These are phyloP conservation scores for Terebella lapidaria DNA, from an alignment of 2,888 invertebrate species.

Conservation along the genomic window DNA sequence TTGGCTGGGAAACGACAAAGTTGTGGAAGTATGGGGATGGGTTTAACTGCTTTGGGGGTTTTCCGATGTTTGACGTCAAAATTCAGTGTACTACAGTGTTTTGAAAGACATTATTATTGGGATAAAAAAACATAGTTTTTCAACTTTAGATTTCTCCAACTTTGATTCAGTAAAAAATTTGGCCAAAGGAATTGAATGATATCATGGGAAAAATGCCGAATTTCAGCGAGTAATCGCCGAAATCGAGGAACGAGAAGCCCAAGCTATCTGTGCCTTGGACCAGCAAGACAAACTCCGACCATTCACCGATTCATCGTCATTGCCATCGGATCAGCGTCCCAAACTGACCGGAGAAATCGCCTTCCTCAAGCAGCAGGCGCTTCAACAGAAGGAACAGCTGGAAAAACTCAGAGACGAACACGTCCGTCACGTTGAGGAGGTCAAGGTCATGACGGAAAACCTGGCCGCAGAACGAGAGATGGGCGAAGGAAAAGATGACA, in stretches of 20 bases:
- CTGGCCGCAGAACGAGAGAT: slow-evolving; percentile 36
- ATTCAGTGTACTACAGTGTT: no score
- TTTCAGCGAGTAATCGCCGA: background rate
- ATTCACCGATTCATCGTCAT: no score
- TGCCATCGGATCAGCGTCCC: background rate
- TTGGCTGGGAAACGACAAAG: no score
- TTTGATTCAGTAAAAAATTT: no score
- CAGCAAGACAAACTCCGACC: background rate
- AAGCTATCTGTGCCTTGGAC: background rate
- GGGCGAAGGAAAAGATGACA: slow-evolving; percentile 27
- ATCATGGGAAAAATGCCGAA: no score
- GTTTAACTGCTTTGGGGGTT: no score
- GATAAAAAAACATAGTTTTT: no score
- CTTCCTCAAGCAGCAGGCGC: slow-evolving; percentile 31
- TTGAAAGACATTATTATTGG: no score
- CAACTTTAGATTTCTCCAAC: no score
- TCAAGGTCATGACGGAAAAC: slow-evolving; percentile 30
- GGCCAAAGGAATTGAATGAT: no score
- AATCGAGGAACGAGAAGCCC: background rate
- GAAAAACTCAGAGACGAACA: slow-evolving; percentile 32
- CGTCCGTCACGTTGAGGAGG: slow-evolving; percentile 35
- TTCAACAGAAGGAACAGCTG: slow-evolving; percentile 30
- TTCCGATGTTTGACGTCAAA: no score
- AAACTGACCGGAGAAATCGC: slow-evolving; percentile 28
- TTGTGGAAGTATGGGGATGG: no score